Base-by-base conservation (phyloP, 2,797 vertebrate genomes). In the Zalophus californianus region DNA sequence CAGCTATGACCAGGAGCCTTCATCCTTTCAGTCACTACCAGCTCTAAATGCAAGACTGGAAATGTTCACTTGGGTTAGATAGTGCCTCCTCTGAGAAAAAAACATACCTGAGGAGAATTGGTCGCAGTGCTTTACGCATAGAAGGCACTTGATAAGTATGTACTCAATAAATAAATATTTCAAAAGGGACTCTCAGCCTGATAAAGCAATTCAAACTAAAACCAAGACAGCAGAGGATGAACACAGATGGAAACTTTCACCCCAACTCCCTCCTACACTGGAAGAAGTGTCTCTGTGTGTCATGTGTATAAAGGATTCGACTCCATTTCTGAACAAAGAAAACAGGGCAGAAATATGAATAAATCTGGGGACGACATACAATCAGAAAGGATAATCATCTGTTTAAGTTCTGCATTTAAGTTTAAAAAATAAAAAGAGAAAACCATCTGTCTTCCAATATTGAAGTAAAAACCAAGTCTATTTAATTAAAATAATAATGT, bases 301-400 rank as follows among this genome's bases (percentile, higher is more conserved):
- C 68, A 13, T 4, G 56, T 64, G 7, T 35, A 25, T 38, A 87
- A 80, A 94, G n/a, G 60, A 66, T 85, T 66, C 27, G 10, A 38
- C 85, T 94, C 41, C 16, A 23, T 68, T 96, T 90, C 75, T 73
- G 54, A 96, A 90, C n/a, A 64, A 38, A 62, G 27, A 94, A 27
- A 89, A 92, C 14, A 94, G 38, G 54, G 29, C 12, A 87, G 20
- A 78, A 86, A 79, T 82, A 77, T 4, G 12, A 73, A 66, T 52
- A 84, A 73, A 92, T 80, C 62, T 75, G 32, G 50, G 7, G 20
- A 78, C 52, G 68, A 86, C 6, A 92, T 56, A 66, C 11, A 90
- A 86, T 80, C 48, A 97, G 73, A 96, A 96, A 60, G 16, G 44
- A 73, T 52, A 94, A 54, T 79, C 68, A 86, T 92, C 60, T 94